Conservation (phyloP, 2,113 vertebrate species). For the Delphinapterus leucas region DNA sequence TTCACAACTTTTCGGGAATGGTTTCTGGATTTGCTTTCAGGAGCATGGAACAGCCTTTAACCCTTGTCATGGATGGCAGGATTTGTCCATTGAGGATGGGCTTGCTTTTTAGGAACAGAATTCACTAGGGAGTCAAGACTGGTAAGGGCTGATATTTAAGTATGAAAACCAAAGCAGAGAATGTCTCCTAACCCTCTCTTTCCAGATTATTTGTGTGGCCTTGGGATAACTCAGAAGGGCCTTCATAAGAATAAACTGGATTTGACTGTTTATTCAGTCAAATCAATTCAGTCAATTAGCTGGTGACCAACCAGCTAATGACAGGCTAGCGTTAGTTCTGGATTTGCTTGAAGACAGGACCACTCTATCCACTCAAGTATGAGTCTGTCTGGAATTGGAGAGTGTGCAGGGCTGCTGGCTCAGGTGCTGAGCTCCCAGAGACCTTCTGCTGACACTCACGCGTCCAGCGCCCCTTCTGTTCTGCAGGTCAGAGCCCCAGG, state of each 20-base stretch:
- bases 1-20: neutral
- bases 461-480: too few relatives aligned
- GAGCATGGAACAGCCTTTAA: neutral
- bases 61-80: neutral
- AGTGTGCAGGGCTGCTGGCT: neutral
- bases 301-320: neutral
- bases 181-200: neutral
- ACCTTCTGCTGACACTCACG: too few relatives aligned
- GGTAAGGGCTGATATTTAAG: neutral
- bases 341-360: neutral
- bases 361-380: neutral
- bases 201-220: neutral
- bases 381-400: neutral
- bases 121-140: neutral
- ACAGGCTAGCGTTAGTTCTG: too few relatives aligned
- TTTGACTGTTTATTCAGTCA: too few relatives aligned
- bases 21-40: neutral
- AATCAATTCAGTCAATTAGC: too few relatives aligned
- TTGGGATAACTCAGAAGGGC: neutral
- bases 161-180: neutral
- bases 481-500: neutral
- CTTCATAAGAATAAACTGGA: neutral
- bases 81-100: neutral
- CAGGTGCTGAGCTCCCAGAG: neutral
- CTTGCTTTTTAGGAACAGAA: neutral